These are phyloP conservation scores for Entomyzon cyanotis DNA, from an alignment of 2,113 vertebrate genomes.

Conservation along the genomic window DNA sequence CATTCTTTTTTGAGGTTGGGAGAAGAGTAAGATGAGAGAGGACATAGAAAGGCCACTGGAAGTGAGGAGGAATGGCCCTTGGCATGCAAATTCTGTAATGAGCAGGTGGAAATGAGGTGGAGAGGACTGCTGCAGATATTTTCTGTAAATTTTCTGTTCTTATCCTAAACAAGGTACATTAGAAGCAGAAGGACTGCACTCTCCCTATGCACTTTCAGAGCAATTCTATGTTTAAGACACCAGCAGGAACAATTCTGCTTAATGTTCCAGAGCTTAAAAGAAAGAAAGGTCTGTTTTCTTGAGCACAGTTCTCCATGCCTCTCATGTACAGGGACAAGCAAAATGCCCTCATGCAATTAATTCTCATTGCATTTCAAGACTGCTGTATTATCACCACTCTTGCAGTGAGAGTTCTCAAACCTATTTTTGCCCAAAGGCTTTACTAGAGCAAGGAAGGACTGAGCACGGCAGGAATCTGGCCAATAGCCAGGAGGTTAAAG, in stretches of 20 bases:
- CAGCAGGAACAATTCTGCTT: not conserved
- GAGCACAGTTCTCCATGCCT: not conserved
- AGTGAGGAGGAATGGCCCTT: not conserved
- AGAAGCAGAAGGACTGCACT: not conserved
- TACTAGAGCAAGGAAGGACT: not conserved
- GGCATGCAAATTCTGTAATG: not conserved
- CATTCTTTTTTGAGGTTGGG: not conserved
- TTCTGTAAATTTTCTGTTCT: not conserved
- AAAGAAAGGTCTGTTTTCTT: not conserved
- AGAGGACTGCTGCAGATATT: not conserved
- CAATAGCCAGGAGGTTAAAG: not conserved
- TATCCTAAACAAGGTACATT: not conserved
- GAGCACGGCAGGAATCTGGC: not conserved
- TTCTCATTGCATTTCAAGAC: not conserved
- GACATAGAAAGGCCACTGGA: accelerated
- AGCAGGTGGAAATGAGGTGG: not conserved
- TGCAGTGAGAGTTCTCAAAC: not conserved
- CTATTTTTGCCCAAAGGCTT: not conserved
- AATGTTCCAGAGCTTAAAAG: not conserved
- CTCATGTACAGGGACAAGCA: not conserved
- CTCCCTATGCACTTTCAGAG: not conserved
- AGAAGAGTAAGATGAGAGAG: not conserved
- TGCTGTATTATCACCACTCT: not conserved
- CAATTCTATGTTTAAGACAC: not conserved
- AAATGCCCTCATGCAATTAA: not conserved